phyloP scores from a whole-genome alignment of 2,797 vertebrate species.

The Gallinago stenura region DNA sequence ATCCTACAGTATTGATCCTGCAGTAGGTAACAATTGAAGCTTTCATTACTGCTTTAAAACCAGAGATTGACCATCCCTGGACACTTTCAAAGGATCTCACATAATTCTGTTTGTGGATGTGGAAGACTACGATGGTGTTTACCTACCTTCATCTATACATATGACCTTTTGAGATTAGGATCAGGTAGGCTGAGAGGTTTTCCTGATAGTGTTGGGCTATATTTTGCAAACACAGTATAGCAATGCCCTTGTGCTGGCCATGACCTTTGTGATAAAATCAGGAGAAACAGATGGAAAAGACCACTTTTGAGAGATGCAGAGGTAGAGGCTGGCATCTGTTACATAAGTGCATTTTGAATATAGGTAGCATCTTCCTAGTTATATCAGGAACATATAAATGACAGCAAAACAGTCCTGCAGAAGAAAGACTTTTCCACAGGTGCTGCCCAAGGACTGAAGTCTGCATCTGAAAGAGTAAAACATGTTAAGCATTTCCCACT shows the following conservation, averaged over 20 bases:
- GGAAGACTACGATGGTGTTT: neutral
- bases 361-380: neutral
- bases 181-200: neutral
- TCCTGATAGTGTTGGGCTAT: neutral
- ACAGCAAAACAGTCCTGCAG: neutral
- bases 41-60: neutral
- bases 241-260: neutral
- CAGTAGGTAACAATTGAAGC: neutral
- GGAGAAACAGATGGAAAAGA: neutral
- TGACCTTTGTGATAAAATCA: neutral
- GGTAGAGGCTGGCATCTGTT: neutral
- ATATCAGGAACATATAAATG: neutral
- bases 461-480: neutral
- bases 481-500: neutral
- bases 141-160: neutral
- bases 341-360: neutral
- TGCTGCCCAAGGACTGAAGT: neutral
- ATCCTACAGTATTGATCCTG: neutral
- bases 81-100: neutral
- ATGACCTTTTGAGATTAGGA: neutral
- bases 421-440: neutral
- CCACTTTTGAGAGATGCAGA: neutral
- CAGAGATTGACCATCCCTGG: neutral
- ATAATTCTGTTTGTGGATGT: neutral
- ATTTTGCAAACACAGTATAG: neutral